Base-by-base conservation (phyloP, 1,140 invertebrate species). In the Scaptodrosophila lebanonensis region DNA sequence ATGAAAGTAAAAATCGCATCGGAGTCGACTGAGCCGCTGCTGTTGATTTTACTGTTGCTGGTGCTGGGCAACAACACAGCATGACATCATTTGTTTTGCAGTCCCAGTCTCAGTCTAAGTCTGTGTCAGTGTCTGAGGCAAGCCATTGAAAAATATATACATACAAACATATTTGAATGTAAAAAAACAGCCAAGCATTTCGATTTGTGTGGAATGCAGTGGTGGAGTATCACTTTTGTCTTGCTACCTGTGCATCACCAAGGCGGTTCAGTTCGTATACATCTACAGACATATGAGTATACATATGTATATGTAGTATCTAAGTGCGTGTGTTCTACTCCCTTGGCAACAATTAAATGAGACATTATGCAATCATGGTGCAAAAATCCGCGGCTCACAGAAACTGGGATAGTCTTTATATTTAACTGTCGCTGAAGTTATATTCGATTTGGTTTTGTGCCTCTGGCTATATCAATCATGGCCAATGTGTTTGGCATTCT, bases 1-100 rank as follows among this genome's bases (percentile, higher is more conserved):
- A 77, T 60, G 73, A 77, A 77, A 79, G 73, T 77, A 79, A 77
- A 79, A 77, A 57, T 77, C 73, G 56, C 73, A 77, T 65, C 79
- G 68, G 48, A 56, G 22, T n/a, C n/a, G n/a, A n/a, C n/a, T n/a
- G n/a, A n/a, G n/a, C n/a, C n/a, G n/a, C n/a, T n/a, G n/a, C n/a
- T n/a, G n/a, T n/a, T n/a, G n/a, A n/a, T n/a, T n/a, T n/a, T n/a
- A n/a, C n/a, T n/a, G n/a, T n/a, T n/a, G n/a, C 70, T 69, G 70
- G 53, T 64, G 70, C 70, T 65, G 47, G 53, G 45, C 62, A 69
- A 57, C 64, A 69, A 12, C 20, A 32, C 40, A 33, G 18, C 43
- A 77, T 77, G 73, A 77, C 73, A 77, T 77, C 73, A 77, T 77
- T 77, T 72, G 43, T 59, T 76, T 76, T 76, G 64, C 52, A 72